phyloP scores from a whole-genome alignment of 2,888 invertebrate species.

The Kuschelorhynchus macadamiae region DNA sequence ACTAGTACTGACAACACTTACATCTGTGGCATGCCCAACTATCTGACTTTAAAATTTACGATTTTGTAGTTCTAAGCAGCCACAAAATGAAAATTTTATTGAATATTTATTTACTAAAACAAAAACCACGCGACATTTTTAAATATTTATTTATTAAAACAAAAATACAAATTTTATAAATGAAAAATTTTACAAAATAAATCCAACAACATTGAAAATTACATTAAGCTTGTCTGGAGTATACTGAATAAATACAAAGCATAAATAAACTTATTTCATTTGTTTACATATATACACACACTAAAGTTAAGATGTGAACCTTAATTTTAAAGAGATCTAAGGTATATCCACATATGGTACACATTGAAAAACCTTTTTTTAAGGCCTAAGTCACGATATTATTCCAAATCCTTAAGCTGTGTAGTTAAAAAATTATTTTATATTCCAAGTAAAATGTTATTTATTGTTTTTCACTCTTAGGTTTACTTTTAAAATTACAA shows the following conservation, averaged over 20 bases:
- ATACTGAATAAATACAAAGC: slow-evolving; percentile 62
- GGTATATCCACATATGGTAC: slow-evolving; percentile 69
- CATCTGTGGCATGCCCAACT: no score
- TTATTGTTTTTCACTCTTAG: slow-evolving; percentile 48
- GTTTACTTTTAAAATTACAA: slow-evolving; percentile 41
- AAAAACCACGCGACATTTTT: slow-evolving; percentile 28
- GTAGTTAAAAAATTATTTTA: slow-evolving; percentile 52
- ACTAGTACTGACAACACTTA: no score
- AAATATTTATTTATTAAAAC: slow-evolving; percentile 61
- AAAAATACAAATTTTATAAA: slow-evolving; percentile 62
- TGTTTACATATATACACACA: slow-evolving; percentile 61
- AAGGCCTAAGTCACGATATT: slow-evolving; percentile 61
- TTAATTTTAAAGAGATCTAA: slow-evolving; percentile 63
- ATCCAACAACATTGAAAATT: slow-evolving; percentile 62
- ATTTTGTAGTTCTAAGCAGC: no score
- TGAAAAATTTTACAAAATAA: slow-evolving; percentile 60
- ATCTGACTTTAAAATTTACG: no score
- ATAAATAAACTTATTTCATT: slow-evolving; percentile 57
- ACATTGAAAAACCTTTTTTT: slow-evolving; percentile 66
- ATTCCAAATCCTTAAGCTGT: slow-evolving; percentile 54
- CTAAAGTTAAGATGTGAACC: slow-evolving; percentile 58
- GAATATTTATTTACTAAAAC: no score
- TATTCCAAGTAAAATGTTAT: slow-evolving; percentile 45
- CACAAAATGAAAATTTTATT: no score
- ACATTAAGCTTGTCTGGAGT: slow-evolving; percentile 58